phyloP scores from a whole-genome alignment of 2,888 invertebrate species.

The Teinopalpus imperialis region DNA sequence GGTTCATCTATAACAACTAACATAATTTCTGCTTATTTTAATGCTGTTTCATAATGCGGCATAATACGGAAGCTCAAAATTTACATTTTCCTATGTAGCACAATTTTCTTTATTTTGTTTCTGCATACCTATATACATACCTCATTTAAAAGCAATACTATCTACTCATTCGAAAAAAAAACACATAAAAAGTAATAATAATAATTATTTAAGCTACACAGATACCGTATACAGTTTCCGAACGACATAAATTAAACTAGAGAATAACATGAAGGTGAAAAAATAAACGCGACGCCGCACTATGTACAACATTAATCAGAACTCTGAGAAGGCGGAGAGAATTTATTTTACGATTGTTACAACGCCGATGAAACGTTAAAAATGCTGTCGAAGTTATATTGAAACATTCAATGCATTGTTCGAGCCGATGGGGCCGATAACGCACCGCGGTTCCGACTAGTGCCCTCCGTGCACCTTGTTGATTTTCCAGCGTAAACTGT shows the following conservation, averaged over 20 bases:
- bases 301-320: slow-evolving; percentile 80
- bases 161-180: too few relatives aligned
- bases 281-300: slow-evolving; percentile 67
- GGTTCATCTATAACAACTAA: too few relatives aligned
- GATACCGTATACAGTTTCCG: slow-evolving; percentile 35
- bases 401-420: slow-evolving; percentile 80
- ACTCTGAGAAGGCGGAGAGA: slow-evolving; percentile 78
- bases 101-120: too few relatives aligned
- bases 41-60: too few relatives aligned
- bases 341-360: slow-evolving; percentile 81
- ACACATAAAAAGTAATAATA: too few relatives aligned
- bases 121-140: too few relatives aligned
- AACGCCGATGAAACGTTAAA: slow-evolving; percentile 79
- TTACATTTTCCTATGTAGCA: too few relatives aligned
- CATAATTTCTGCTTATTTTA: too few relatives aligned
- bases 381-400: slow-evolving; percentile 78
- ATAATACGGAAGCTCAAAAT: too few relatives aligned
- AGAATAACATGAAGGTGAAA: slow-evolving; percentile 68
- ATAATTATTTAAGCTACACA: too few relatives aligned
- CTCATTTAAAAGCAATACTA: too few relatives aligned
- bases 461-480: slow-evolving; percentile 66
- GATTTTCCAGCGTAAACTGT: slow-evolving; percentile 78
- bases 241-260: slow-evolving; percentile 71
- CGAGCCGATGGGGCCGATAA: slow-evolving; percentile 72
- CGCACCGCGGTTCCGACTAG: slow-evolving; percentile 67